Evolutionary conservation across 2,113 vertebrate genomes (phyloP), one percentile per base, ranked within the genome.

Genomic region (Okapia johnstoni): DNA sequence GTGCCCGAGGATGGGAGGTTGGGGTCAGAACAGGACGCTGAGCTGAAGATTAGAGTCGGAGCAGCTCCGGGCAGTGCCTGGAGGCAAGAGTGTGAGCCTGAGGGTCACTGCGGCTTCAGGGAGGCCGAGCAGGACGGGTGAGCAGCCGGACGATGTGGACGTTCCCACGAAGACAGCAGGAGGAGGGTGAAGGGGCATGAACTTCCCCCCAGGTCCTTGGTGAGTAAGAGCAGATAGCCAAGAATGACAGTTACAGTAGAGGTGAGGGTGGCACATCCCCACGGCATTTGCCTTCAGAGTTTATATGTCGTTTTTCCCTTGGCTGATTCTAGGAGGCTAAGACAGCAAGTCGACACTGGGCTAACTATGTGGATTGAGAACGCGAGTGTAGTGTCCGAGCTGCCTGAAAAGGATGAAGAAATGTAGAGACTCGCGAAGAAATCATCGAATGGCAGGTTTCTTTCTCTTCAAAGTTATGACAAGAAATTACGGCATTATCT

Each of bases 11-110:
- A 3, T 0, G 6, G 36, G 43, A 58, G 55, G n/a, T 1, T 4
- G 25, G 26, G 66, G 85, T 25, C 21, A n/a, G 52, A 70, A n/a
- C 33, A 30, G 58, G 79, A 11, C 0, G 4, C 66, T 0, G 17
- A 23, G 70, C n/a, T 9, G 23, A 4, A 13, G 63, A 2, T n/a
- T 9, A 73, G 43, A 40, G 25, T 52, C 28, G 0, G 3, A 36
- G 36, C 43, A 2, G n/a, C 6, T 10, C 33, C 7, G 54, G 33
- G 28, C 6, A 2, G 43, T 4, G 30, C 66, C 80, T 4, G 5
- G 6, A 17, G 70, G 33, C 33, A 17, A 28, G 30, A 40, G 23
- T 0, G 0, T 0, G 21, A 36, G 23, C 0, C 0, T 10, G 5
- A 30, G 13, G 9, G 54, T 33, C 33, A 7, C 5, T 1, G 28